Percentiles rank a stretch among this genome's conserved stretches.
phyloP scores from a whole-genome alignment of 1,140 invertebrate genomes.

The Diprion similis region DNA sequence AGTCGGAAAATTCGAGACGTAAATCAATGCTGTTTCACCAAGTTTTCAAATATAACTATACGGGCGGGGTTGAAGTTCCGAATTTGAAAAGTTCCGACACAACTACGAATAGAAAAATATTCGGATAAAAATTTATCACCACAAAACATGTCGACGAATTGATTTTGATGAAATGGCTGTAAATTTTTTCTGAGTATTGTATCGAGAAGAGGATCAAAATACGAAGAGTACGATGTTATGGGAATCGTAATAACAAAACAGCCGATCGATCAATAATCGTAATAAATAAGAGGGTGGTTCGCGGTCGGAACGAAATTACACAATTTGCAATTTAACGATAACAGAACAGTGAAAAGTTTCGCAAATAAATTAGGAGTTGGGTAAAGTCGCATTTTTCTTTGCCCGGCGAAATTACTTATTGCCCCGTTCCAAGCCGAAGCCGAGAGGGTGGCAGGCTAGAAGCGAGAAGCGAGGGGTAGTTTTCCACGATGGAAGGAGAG shows the following conservation, averaged over 20 bases:
- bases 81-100: too few relatives aligned
- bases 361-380: conserved; percentile 6
- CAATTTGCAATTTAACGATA: conserved; percentile 47
- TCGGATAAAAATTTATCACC: too few relatives aligned
- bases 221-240: neutral
- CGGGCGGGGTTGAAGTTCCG: too few relatives aligned
- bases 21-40: too few relatives aligned
- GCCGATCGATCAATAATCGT: conserved; percentile 40
- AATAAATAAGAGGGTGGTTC: conserved; percentile 39
- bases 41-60: too few relatives aligned
- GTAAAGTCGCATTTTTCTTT: conserved; percentile 21
- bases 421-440: conserved; percentile 8
- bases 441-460: neutral
- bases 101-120: too few relatives aligned
- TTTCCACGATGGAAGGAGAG: neutral
- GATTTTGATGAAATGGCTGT: too few relatives aligned
- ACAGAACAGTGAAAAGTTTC: conserved; percentile 24
- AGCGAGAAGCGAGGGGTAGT: conserved; percentile 15
- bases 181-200: too few relatives aligned
- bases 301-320: conserved; percentile 38
- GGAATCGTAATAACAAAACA: conserved; percentile 19
- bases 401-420: conserved; percentile 40
- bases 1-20: too few relatives aligned
- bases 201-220: neutral
- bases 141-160: too few relatives aligned